A percentile compares a stretch with the other conserved stretches of the same genome.
Conservation (phyloP, 2,113 vertebrate species). For the Oceanites oceanicus region DNA sequence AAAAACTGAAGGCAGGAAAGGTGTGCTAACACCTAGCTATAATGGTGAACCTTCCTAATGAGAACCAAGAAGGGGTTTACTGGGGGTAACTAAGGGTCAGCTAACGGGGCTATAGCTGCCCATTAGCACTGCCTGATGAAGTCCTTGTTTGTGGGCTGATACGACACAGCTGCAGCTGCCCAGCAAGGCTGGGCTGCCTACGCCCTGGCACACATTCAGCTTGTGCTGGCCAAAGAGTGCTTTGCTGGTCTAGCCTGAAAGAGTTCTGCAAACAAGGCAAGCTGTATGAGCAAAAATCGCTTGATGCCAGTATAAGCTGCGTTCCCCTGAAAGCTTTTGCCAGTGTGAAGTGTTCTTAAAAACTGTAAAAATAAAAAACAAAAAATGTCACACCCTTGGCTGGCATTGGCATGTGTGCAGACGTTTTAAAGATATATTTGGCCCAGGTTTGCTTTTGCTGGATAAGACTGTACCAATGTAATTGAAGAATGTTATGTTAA, state of each 20-base stretch:
- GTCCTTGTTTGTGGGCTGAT: background rate
- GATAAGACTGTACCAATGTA: conserved; percentile 29
- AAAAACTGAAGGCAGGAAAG: background rate
- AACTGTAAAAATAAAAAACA: conserved; percentile 31
- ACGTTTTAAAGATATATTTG: conserved; percentile 16
- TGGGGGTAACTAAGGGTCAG: background rate
- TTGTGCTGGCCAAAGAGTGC: background rate
- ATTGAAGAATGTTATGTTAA: conserved; percentile 56
- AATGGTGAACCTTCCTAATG: background rate
- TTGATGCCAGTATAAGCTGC: conserved; percentile 48
- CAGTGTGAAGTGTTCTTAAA: conserved; percentile 49
- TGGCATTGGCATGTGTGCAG: conserved; percentile 39
- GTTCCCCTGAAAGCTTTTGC: conserved; percentile 36
- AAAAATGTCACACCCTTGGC: conserved; percentile 39
- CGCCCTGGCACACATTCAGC: background rate
- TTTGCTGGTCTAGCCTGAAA: conserved; percentile 7
- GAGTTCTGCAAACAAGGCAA: conserved; percentile 36
- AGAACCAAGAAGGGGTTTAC: background rate
- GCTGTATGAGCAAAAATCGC: conserved; percentile 46
- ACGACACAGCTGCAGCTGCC: background rate
- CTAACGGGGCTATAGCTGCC: background rate
- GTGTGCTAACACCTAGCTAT: background rate
- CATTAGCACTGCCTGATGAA: background rate
- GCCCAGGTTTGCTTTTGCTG: conserved; percentile 50
- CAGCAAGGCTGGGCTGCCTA: background rate